Conservation (phyloP, 2,797 vertebrate genomes). For the Botia kubotai region DNA sequence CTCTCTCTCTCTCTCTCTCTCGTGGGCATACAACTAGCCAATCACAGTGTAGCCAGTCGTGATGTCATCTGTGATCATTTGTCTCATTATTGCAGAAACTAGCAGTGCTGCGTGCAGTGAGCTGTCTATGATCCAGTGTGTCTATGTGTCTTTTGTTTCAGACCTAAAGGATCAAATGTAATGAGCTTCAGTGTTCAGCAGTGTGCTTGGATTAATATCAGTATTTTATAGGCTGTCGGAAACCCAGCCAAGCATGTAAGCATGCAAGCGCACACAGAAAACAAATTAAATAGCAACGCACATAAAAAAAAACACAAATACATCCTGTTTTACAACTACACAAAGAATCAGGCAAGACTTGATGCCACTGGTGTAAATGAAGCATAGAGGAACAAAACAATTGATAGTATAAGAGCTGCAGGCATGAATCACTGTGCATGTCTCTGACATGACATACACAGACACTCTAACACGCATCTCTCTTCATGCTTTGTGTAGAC, state of each 20-base stretch:
- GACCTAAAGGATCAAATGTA: too few species aligned
- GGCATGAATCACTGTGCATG: conserved; percentile 43
- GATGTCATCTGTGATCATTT: too few species aligned
- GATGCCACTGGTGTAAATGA: conserved; percentile 36
- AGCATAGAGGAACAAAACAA: conserved; percentile 29
- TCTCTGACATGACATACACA: neutral
- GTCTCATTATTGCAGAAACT: too few species aligned
- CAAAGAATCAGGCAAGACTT: conserved; percentile 21
- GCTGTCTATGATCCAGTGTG: too few species aligned
- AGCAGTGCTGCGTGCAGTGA: too few species aligned
- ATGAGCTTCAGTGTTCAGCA: neutral
- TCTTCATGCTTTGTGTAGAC: neutral
- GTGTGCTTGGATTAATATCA: neutral
- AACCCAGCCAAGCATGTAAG: conserved; percentile 8
- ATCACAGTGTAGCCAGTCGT: too few species aligned
- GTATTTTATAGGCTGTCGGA: conserved; percentile 3
- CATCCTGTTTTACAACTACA: neutral
- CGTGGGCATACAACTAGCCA: too few species aligned
- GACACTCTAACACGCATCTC: neutral
- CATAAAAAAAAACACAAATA: conserved; percentile 19
- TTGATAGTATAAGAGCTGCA: conserved; percentile 42
- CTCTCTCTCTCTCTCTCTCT: too few species aligned
- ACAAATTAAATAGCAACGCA: conserved; percentile 15
- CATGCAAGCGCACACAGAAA: neutral
- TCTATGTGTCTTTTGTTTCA: too few species aligned